Conservation (phyloP, 2,797 vertebrate species). For the Rousettus madagascariensis region DNA sequence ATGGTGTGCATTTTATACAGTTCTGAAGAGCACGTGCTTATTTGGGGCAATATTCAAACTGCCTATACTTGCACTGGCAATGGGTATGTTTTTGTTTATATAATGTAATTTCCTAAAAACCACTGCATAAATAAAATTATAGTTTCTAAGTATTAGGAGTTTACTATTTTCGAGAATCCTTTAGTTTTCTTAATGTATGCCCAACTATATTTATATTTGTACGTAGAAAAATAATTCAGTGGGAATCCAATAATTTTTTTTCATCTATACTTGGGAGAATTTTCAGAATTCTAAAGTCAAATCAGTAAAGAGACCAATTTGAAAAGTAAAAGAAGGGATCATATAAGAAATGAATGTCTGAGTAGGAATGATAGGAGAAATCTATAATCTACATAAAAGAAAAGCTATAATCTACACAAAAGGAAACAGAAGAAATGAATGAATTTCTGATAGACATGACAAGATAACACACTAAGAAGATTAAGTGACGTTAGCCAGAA, state of each 20-base stretch:
- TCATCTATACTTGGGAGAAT: background rate
- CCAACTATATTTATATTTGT: background rate
- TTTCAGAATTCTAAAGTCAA: conserved; percentile 35
- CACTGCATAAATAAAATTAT: background rate
- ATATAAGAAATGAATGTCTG: background rate
- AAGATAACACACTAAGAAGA: conserved; percentile 22
- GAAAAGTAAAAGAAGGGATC: background rate
- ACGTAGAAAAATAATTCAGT: background rate
- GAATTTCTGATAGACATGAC: background rate
- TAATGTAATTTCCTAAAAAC: background rate
- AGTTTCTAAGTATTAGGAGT: background rate
- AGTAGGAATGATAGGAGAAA: background rate
- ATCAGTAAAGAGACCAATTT: background rate
- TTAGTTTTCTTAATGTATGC: background rate
- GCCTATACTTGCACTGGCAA: background rate
- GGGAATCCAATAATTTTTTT: background rate
- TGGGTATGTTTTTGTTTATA: background rate
- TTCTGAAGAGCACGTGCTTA: background rate
- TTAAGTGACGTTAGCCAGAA: background rate
- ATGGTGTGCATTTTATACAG: background rate
- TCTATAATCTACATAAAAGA: background rate
- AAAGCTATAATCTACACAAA: background rate
- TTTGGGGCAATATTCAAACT: background rate
- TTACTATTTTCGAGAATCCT: background rate
- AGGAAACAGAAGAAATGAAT: conserved; percentile 9